Percentiles rank a stretch among this genome's conserved stretches.
phyloP scores from a whole-genome alignment of 2,113 vertebrate species.

The Ifrita kowaldi region DNA sequence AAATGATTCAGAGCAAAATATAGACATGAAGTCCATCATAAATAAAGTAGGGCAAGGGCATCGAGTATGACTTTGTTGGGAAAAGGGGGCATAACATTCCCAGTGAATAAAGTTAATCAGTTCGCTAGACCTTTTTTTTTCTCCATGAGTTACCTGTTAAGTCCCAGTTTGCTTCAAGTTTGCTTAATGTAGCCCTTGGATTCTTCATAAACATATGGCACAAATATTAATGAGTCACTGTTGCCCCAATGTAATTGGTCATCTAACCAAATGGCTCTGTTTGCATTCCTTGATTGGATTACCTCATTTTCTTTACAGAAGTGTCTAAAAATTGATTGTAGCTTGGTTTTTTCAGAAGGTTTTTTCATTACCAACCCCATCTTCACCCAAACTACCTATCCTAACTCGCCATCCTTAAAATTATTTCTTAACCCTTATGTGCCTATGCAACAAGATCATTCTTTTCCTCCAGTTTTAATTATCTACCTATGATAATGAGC shows the following conservation, averaged over 20 bases:
- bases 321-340: constrained; percentile 56
- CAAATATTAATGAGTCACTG: constrained; percentile 57
- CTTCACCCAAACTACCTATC: constrained; percentile 8
- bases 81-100: background rate
- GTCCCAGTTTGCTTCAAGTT: constrained; percentile 38
- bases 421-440: constrained; percentile 19
- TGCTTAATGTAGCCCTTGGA: constrained; percentile 36
- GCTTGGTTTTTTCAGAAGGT: constrained; percentile 1
- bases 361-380: constrained; percentile 30
- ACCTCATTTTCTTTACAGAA: constrained; percentile 62
- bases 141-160: constrained; percentile 36
- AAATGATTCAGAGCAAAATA: constrained; percentile 10
- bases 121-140: background rate
- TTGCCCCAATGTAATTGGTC: constrained; percentile 51
- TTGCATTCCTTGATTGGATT: constrained; percentile 66
- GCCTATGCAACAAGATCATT: background rate
- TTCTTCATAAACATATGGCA: constrained; percentile 60
- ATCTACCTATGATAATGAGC: background rate
- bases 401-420: background rate
- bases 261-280: constrained; percentile 58
- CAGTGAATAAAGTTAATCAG: constrained; percentile 30
- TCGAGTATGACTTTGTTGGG: background rate
- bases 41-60: constrained; percentile 2
- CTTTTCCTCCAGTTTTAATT: background rate
- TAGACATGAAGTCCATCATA: background rate